Evolutionary conservation across 30 jellyfish, hydroid and myxozoan genomes (phyloP), one percentile per base, ranked within the genome.

Genomic region (Turritopsis rubra): DNA sequence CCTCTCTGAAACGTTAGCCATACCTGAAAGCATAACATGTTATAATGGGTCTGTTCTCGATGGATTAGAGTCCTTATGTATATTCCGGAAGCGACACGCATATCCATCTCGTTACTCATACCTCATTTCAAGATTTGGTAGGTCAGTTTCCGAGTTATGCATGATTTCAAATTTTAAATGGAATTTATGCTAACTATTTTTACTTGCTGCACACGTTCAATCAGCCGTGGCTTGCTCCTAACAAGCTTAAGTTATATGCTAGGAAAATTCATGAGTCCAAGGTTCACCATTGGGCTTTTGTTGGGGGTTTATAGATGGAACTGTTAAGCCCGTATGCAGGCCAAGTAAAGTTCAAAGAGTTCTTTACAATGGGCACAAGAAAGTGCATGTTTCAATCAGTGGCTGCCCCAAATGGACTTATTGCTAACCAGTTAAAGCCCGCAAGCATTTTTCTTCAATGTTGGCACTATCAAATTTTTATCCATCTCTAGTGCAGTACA

Each of bases 341-440:
- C 95, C 90, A 53, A 66, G 83, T 27, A 70, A 80, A 74, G 54
- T 71, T 75, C 95, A 86, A 70, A 8, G 81, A 29, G 80, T 80
- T 27, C 75, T 86, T 22, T 80, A 86, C 73, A 86, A 86, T 82
- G 95, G 90, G 41, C 95, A 86, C 90, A 86, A 80, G 75, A 65
- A 80, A 68, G 95, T 86, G n/a, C 95, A 86, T 81, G 85, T 89
- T 86, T 75, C 95, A 86, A 80, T 86, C 95, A 79, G 90, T 80
- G 52, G 81, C 52, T 13, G 83, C 89, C 29, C 92, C 89, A 29
- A 83, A 88, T 84, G 85, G 96, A n/a, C 88, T 83, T 52, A 83
- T 83, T 25, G 92, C 89, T 22, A 88, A 83, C 41, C 83, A 66
- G 88, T 83, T 29, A 88, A 83, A 72, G 90, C 88, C 77, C 53